Evolutionary conservation across 2,113 vertebrate species (phyloP), one percentile per base, ranked within the genome.

Genomic region (Octodon degus): DNA sequence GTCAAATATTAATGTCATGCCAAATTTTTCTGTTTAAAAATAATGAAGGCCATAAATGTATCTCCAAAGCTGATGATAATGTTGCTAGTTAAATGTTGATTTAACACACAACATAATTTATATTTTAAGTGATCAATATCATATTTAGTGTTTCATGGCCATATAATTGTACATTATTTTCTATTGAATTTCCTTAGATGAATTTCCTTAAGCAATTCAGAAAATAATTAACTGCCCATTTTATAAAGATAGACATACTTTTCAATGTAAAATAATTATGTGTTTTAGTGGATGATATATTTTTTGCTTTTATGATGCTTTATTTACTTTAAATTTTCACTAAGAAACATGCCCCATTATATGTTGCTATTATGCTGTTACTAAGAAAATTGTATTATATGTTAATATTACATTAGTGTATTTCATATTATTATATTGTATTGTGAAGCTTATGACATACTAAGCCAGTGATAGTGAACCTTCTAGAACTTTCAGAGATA

Each of bases 301-400:
- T 87, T 93, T 93, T 91, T 91, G 37, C 13, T 62, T 91, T 94
- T 82, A 68, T 68, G 77, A 82, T 24, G 55, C 60, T 76, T 80
- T 68, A 50, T 93, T 93, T 86, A 92, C 58, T 94, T 92, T 79
- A 83, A 91, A 83, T 92, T 86, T 37, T 47, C 32, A 72, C 55
- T 50, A 43, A 43, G n/a, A 90, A 79, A 40, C 6, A 74, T 84
- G 4, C 5, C 53, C 40, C 9, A 55, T 79, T 37, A 60, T 76
- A 76, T 86, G 1, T 83, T 58, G 37, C 6, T 83, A 16, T 93
- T 55, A 89, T 37, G 55, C 11, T 72, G 0, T 87, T 92, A 34
- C 70, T 90, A 72, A 87, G 55, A 90, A 84, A 92, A 37, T 37
- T 17, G 7, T 27, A 62, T 47, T 50, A 63, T 82, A 58, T 82